These are phyloP conservation scores for Lasioglossum calceatum DNA, from an alignment of 2,888 invertebrate genomes.

Conservation along the genomic window DNA sequence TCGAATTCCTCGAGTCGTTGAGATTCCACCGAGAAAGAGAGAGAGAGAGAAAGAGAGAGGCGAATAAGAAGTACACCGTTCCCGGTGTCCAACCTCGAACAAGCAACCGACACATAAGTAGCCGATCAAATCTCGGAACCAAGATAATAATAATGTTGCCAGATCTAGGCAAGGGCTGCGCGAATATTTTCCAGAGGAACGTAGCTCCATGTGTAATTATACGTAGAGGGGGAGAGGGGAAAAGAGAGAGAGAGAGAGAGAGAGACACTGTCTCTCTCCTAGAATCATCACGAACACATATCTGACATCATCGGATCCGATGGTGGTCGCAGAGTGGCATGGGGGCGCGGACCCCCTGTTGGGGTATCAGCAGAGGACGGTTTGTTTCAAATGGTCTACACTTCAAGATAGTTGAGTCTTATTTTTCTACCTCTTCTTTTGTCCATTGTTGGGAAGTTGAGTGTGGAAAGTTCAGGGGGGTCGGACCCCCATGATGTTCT, in stretches of 20 bases:
- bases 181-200: conserved; percentile 52
- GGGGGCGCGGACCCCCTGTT: conserved; percentile 2
- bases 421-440: conserved; percentile 12
- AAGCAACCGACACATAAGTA: conserved; percentile 24
- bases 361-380: neutral
- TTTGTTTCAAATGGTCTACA: conserved; percentile 20
- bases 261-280: conserved; percentile 52
- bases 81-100: conserved; percentile 33
- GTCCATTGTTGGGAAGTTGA: neutral
- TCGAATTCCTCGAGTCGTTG: conserved; percentile 63
- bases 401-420: conserved; percentile 4
- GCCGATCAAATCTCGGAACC: conserved; percentile 6
- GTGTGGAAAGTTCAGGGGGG: neutral
- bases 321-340: neutral
- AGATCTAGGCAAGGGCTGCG: neutral
- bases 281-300: conserved; percentile 66
- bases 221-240: conserved; percentile 12
- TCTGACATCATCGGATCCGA: conserved; percentile 60
- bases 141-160: conserved; percentile 18
- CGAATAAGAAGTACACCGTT: conserved; percentile 15
- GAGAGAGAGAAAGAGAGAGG: conserved; percentile 36
- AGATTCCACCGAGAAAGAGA: conserved; percentile 29
- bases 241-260: conserved; percentile 34
- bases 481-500: neutral
- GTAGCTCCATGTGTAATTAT: conserved; percentile 67